Percentiles rank a stretch among this genome's conserved stretches.
Conservation (phyloP, 2,797 vertebrate genomes). For the Steatocranus sp. region DNA sequence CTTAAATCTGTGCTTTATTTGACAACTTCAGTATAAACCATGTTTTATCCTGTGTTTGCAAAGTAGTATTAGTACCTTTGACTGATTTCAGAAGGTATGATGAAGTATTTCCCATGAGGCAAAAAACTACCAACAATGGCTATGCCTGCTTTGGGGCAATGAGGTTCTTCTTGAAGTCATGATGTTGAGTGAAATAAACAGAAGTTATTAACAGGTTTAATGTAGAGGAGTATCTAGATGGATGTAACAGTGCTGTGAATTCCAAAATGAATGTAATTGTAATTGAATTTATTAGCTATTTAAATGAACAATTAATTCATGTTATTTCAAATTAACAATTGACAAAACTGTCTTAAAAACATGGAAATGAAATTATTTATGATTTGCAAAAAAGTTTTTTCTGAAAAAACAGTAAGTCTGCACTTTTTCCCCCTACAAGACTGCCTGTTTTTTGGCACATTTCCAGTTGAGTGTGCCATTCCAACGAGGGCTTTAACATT, state of each 20-base stretch:
- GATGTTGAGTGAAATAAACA: not conserved
- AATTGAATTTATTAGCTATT: not conserved
- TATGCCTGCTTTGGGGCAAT: not conserved
- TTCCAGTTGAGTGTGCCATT: not conserved
- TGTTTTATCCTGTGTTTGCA: not conserved
- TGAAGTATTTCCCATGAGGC: not conserved
- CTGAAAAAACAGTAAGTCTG: not conserved
- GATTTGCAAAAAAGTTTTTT: not conserved
- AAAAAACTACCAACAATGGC: not conserved
- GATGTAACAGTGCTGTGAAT: not conserved
- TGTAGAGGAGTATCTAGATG: not conserved
- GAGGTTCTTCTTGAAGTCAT: conserved; percentile 4
- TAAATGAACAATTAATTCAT: fast-evolving
- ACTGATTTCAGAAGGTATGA: not conserved
- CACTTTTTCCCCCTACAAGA: not conserved
- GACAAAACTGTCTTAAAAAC: not conserved
- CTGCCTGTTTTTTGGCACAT: not conserved
- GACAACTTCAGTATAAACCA: not conserved
- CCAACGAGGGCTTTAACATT: not conserved
- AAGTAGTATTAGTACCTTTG: not conserved
- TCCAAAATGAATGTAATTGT: not conserved
- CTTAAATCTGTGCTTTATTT: fast-evolving
- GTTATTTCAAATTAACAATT: not conserved
- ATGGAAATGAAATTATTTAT: not conserved
- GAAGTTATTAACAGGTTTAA: not conserved